A percentile compares a stretch with the other conserved stretches of the same genome.
phyloP scores from a whole-genome alignment of 2,797 vertebrate species.

The Eutrigla gurnardus region DNA sequence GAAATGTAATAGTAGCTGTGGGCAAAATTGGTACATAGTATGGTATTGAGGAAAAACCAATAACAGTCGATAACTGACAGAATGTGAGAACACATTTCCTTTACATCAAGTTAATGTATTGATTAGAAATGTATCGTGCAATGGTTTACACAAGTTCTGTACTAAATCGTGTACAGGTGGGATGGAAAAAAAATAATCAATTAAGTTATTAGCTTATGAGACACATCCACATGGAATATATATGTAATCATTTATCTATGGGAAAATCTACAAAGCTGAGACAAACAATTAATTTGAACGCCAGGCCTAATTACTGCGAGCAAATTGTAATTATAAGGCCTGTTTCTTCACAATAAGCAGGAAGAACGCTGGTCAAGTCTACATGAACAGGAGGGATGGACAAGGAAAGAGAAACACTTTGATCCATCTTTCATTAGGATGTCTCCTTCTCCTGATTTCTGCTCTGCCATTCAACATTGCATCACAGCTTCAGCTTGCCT shows the following conservation, averaged over 20 bases:
- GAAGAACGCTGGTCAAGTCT: background rate
- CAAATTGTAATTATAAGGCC: background rate
- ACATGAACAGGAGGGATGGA: slow-evolving; percentile 20
- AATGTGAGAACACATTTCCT: background rate
- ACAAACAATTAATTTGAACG: background rate
- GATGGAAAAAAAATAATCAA: background rate
- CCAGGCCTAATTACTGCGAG: background rate
- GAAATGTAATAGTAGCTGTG: background rate
- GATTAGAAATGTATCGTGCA: background rate
- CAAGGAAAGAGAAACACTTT: slow-evolving; percentile 27
- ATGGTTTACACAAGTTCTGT: background rate
- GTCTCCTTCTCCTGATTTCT: slow-evolving; percentile 48
- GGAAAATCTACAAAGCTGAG: background rate
- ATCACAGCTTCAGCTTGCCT: slow-evolving; percentile 42
- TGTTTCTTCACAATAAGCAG: background rate
- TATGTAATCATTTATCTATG: background rate
- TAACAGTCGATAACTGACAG: background rate
- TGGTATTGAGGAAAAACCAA: background rate
- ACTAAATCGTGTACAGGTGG: background rate
- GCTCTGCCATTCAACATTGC: slow-evolving; percentile 50
- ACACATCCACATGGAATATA: background rate
- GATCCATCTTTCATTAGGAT: slow-evolving; percentile 53
- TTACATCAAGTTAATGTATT: background rate
- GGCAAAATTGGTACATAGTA: background rate
- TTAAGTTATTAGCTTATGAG: background rate